A percentile compares a stretch with the other conserved stretches of the same genome.
phyloP scores from a whole-genome alignment of 2,888 invertebrate species.

The Cynaeus angustus region DNA sequence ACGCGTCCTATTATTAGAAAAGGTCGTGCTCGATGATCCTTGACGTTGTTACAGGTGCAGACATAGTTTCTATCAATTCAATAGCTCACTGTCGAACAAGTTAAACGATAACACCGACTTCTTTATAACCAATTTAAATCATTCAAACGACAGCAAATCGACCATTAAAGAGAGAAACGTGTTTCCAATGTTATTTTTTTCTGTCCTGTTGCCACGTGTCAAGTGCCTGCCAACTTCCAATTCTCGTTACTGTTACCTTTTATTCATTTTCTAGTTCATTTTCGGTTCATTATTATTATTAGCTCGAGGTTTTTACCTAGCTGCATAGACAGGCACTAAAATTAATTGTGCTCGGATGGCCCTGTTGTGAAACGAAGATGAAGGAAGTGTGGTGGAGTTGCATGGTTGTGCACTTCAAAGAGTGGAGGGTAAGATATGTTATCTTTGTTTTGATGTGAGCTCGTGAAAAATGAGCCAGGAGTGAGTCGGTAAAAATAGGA shows the following conservation, averaged over 20 bases:
- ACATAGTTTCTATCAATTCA: constrained; percentile 2
- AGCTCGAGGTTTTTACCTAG: constrained; percentile 3
- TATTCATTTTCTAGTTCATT: constrained; percentile 17
- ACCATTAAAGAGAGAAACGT: constrained; percentile 19
- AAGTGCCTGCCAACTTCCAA: not conserved
- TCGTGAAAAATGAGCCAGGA: not conserved
- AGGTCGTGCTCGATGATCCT: constrained; percentile 3
- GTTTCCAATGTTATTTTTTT: constrained; percentile 15
- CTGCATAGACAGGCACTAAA: constrained; percentile 5
- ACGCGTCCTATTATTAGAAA: not conserved
- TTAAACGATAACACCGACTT: not conserved
- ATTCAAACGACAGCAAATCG: constrained; percentile 6
- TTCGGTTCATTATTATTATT: constrained; percentile 26
- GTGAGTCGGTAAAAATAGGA: not conserved
- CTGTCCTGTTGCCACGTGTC: constrained; percentile 23
- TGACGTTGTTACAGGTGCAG: constrained; percentile 4
- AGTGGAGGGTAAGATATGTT: constrained; percentile 8
- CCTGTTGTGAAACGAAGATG: constrained; percentile 8
- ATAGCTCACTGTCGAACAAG: not conserved
- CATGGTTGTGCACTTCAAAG: constrained; percentile 20
- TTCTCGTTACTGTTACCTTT: constrained; percentile 3
- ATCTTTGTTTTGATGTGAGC: not conserved
- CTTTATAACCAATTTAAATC: constrained; percentile 15
- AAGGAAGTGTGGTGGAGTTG: constrained; percentile 1
- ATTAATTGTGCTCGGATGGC: constrained; percentile 25